Evolutionary conservation across 2,797 vertebrate genomes (phyloP).

Genomic region (Margarornis squamiger): DNA sequence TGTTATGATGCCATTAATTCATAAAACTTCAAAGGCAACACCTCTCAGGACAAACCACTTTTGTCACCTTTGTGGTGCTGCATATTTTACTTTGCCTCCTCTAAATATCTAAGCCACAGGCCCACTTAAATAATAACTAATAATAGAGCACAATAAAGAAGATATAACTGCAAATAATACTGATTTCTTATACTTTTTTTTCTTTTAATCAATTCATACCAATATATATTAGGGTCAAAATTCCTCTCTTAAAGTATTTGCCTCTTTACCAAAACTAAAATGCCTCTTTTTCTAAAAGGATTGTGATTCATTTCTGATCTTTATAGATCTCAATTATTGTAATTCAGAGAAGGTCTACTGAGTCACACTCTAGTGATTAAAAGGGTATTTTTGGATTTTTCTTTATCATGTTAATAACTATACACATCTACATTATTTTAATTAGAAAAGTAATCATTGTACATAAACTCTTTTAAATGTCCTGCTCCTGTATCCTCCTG

Average conservation of each 20-base stretch:
- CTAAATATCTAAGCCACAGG: not conserved
- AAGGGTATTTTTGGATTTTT: not conserved
- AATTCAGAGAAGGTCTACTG: not conserved
- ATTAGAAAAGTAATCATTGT: constrained; percentile 11
- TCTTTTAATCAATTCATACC: not conserved
- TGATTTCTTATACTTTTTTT: not conserved
- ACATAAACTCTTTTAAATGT: not conserved
- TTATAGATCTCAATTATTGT: not conserved
- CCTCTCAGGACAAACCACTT: not conserved
- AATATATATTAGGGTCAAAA: not conserved
- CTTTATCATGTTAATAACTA: constrained; percentile 1
- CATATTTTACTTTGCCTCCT: not conserved
- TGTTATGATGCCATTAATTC: not conserved
- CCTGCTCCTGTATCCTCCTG: not conserved
- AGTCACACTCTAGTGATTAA: not conserved
- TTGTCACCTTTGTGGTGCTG: not conserved
- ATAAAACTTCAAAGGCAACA: not conserved
- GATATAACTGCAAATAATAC: not conserved
- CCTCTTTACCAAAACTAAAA: not conserved
- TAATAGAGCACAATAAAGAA: not conserved
- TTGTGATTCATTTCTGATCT: not conserved
- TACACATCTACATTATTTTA: not conserved
- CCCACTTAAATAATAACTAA: not conserved
- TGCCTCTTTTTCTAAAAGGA: not conserved
- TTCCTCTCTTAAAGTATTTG: not conserved